Percentiles rank a stretch among this genome's conserved stretches.
Evolutionary conservation across 2,113 vertebrate genomes (phyloP).

Genomic region (Isurus oxyrinchus): DNA sequence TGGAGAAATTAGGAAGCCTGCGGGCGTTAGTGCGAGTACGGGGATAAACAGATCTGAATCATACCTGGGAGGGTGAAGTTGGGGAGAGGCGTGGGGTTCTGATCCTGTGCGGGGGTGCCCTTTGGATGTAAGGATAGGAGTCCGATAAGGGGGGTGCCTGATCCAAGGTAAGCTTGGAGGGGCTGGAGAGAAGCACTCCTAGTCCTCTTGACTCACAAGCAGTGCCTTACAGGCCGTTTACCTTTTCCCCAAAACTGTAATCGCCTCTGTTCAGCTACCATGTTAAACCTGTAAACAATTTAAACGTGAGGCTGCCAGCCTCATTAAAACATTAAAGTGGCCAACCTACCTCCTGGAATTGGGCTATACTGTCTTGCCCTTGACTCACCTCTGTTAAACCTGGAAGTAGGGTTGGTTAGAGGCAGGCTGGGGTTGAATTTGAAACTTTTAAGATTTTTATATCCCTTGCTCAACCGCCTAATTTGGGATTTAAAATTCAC

Average conservation of each 20-base stretch:
- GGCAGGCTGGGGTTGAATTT: background rate
- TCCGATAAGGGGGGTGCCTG: background rate
- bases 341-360: background rate
- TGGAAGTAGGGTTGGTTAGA: too few relatives aligned
- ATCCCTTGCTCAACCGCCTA: background rate
- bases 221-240: background rate
- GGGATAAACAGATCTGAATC: too few relatives aligned
- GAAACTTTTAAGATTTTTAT: background rate
- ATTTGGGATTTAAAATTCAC: background rate
- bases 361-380: background rate
- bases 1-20: background rate
- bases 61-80: too few relatives aligned
- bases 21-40: too few relatives aligned
- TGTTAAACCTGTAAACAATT: background rate
- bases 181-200: background rate
- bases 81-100: background rate
- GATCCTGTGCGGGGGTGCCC: background rate
- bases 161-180: background rate
- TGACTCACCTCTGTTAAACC: background rate
- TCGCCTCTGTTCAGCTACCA: too few relatives aligned
- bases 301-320: background rate
- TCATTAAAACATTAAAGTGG: background rate
- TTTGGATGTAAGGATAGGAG: background rate
- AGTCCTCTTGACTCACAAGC: background rate
- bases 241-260: background rate